Percentiles rank a stretch among this genome's conserved stretches.
phyloP scores from a whole-genome alignment of 2,888 invertebrate species.

The Pollenia labialis region DNA sequence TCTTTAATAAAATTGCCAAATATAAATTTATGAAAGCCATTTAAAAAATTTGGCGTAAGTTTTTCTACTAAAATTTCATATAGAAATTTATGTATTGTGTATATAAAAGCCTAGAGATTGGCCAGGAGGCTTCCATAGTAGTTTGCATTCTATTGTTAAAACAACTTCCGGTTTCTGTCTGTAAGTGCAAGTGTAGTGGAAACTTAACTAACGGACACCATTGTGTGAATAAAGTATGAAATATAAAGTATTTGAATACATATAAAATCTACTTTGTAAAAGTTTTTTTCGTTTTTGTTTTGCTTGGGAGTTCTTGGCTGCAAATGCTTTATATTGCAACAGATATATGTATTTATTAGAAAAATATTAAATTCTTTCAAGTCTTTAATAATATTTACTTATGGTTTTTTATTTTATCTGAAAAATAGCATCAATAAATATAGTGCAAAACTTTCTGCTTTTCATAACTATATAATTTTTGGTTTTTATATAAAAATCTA shows the following conservation, averaged over 20 bases:
- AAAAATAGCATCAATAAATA: conserved; percentile 12
- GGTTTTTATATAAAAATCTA: conserved; percentile 39
- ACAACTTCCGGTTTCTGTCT: conserved; percentile 42
- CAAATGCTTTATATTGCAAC: not conserved
- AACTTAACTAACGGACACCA: not conserved
- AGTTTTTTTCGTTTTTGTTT: not conserved
- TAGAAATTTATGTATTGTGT: not conserved
- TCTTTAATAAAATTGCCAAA: conserved; percentile 47
- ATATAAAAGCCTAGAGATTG: not conserved
- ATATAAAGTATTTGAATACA: not conserved
- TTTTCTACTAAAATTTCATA: conserved; percentile 16
- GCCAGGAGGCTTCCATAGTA: conserved; percentile 9
- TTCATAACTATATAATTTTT: conserved; percentile 33
- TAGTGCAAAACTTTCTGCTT: conserved; percentile 18
- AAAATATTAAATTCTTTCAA: not conserved
- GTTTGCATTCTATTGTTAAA: conserved; percentile 47
- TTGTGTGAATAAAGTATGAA: not conserved
- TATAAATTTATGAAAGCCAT: conserved; percentile 59
- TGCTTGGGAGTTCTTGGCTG: not conserved
- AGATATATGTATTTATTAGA: not conserved
- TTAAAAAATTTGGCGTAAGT: conserved; percentile 19
- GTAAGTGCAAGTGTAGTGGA: conserved; percentile 13
- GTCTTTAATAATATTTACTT: conserved; percentile 28
- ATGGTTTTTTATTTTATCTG: not conserved
- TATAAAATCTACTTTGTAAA: no score